Percentiles rank a stretch among this genome's conserved stretches.
These are phyloP conservation scores for Lagria hirta DNA, from an alignment of 2,888 invertebrate genomes.

Conservation along the genomic window DNA sequence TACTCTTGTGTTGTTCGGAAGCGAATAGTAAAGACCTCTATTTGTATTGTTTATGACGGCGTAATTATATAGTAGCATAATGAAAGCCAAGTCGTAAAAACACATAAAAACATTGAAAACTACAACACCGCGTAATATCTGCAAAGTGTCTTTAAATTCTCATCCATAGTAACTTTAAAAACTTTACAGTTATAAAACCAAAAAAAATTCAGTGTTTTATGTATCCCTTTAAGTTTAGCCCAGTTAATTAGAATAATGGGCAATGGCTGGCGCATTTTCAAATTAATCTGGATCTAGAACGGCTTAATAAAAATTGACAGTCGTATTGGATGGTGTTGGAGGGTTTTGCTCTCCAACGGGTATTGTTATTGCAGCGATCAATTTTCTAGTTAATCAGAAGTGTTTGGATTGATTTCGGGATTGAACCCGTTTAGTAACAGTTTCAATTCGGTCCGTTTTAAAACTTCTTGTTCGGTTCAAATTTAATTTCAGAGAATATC, in stretches of 20 bases:
- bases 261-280: slow-evolving; percentile 19
- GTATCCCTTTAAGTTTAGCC: too few species aligned
- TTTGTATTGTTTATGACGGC: background rate
- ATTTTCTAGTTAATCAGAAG: slow-evolving; percentile 30
- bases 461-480: slow-evolving; percentile 29
- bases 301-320: slow-evolving; percentile 26
- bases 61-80: background rate
- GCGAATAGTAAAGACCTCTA: background rate
- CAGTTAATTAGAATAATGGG: slow-evolving; percentile 20
- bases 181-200: too few species aligned
- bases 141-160: too few species aligned
- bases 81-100: background rate
- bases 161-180: too few species aligned
- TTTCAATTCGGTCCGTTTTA: slow-evolving; percentile 26
- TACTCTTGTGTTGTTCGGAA: background rate
- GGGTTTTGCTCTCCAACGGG: slow-evolving; percentile 23
- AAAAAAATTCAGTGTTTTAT: too few species aligned
- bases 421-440: slow-evolving; percentile 23
- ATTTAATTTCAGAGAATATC: slow-evolving; percentile 27
- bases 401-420: slow-evolving; percentile 30
- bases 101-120: too few species aligned
- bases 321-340: slow-evolving; percentile 22
- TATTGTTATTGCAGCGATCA: slow-evolving; percentile 30
- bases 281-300: slow-evolving; percentile 22
- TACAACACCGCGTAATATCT: background rate